A percentile compares a stretch with the other conserved stretches of the same genome.
phyloP scores from a whole-genome alignment of 2,888 invertebrate species.

The Imbricaverruca yamaguchii region DNA sequence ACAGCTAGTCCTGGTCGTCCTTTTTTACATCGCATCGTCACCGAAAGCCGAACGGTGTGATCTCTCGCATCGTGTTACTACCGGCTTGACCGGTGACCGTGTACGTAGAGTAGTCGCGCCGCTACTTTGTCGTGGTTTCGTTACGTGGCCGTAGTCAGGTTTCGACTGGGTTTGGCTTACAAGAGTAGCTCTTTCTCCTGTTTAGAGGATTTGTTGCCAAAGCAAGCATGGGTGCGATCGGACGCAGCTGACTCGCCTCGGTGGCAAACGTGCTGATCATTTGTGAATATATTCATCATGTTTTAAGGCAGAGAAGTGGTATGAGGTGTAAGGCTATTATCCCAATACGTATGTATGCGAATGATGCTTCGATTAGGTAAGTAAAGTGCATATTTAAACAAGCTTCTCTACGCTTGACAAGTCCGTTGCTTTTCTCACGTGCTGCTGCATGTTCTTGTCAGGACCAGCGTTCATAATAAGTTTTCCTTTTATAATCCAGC shows the following conservation, averaged over 20 bases:
- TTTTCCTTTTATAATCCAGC: not conserved
- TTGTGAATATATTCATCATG: not conserved
- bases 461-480: not conserved
- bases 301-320: not conserved
- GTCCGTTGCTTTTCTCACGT: not conserved
- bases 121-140: too few relatives aligned
- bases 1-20: too few relatives aligned
- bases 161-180: too few relatives aligned
- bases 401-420: not conserved
- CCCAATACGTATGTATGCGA: not conserved
- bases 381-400: not conserved
- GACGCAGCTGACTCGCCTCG: not conserved
- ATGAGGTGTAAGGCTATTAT: not conserved
- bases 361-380: not conserved
- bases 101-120: not conserved
- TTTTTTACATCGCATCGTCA: not conserved
- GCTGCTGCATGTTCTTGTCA: not conserved
- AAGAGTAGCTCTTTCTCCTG: not conserved
- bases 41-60: not conserved
- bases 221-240: not conserved
- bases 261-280: not conserved
- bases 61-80: not conserved
- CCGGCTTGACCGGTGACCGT: not conserved
- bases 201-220: not conserved
- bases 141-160: too few relatives aligned